These are phyloP conservation scores for Arrhamphus sclerolepis DNA, from an alignment of 2,797 vertebrate species.

Conservation along the genomic window DNA sequence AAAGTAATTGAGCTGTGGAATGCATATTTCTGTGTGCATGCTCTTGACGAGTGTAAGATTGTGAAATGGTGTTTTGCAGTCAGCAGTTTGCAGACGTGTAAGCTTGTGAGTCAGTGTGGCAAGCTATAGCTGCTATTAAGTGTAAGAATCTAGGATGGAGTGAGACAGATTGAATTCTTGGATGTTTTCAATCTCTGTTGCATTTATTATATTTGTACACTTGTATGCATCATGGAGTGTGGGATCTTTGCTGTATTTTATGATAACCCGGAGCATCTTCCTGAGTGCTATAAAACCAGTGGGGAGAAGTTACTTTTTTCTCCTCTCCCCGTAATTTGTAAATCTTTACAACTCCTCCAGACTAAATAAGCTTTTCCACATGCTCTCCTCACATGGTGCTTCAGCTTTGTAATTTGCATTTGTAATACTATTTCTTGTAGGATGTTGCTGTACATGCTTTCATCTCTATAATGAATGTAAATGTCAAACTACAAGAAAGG, in stretches of 20 bases:
- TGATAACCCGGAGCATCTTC: constrained; percentile 72
- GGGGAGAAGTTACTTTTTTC: constrained; percentile 44
- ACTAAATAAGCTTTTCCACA: constrained; percentile 73
- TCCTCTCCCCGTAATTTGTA: constrained; percentile 47
- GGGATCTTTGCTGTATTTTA: constrained; percentile 58
- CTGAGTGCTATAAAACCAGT: constrained; percentile 70
- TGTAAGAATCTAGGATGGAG: background rate
- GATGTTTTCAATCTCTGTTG: constrained; percentile 16
- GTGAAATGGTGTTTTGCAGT: constrained; percentile 18
- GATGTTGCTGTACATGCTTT: constrained; percentile 22
- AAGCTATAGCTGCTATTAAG: constrained; percentile 11
- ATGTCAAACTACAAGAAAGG: constrained; percentile 38
- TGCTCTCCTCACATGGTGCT: constrained; percentile 64
- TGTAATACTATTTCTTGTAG: constrained; percentile 10
- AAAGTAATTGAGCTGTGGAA: constrained; percentile 21
- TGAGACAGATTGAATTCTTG: constrained; percentile 1
- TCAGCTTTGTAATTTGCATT: constrained; percentile 12
- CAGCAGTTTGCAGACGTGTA: background rate
- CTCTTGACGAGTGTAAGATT: constrained; percentile 15
- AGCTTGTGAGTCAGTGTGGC: constrained; percentile 2
- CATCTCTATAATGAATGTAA: constrained; percentile 11
- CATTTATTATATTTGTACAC: constrained; percentile 14
- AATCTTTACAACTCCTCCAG: constrained; percentile 57
- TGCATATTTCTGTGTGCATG: background rate
- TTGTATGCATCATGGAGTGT: constrained; percentile 23